Base-by-base conservation (phyloP, 2,113 vertebrate genomes). In the Phoxinus phoxinus region DNA sequence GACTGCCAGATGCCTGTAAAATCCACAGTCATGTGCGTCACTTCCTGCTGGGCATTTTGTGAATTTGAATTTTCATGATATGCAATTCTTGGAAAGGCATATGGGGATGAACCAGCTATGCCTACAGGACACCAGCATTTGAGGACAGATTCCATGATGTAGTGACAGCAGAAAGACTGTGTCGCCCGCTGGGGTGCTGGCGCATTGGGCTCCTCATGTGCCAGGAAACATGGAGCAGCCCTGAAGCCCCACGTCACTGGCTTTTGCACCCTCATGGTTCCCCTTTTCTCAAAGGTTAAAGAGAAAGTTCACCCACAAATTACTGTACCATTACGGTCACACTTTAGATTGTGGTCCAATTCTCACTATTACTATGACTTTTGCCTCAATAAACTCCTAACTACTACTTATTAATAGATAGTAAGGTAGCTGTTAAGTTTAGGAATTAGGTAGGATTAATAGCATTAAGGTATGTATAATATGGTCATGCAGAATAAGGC, bases 31-130 rank as follows among this genome's bases (percentile, higher is more conserved):
- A 58, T 41, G 30, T 58, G 79, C 15, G 5, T 51, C 79, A 81
- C 30, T 35, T 37, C 63, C 80, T 69, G 80, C 80, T 71, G 46
- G 65, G 80, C 80, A 71, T 82, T 83, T 83, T 37, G 65, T 82
- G 27, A 25, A 83, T 83, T 17, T 72, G 63, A 17, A 3, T 37
- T 83, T 56, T 25, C 32, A 27, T 37, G 21, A 21, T 71, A 32
- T 67, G 63, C 37, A 58, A 72, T 72, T 83, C 51, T 81, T 85
- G 61, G 63, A 78, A 71, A 41, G 30, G 27, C 17, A 41, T 35
- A 23, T 69, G 25, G 30, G 48, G 37, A 19, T 35, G 25, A 41
- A 59, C 58, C 73, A 77, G 23, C 11, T 77, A 21, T 74, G 72
- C 72, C 61, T 53, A 58, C 32, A n/a, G 25, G 85, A 82, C 41